Base-by-base conservation (phyloP, 2,797 vertebrate genomes). In the Aviceda leuphotes region DNA sequence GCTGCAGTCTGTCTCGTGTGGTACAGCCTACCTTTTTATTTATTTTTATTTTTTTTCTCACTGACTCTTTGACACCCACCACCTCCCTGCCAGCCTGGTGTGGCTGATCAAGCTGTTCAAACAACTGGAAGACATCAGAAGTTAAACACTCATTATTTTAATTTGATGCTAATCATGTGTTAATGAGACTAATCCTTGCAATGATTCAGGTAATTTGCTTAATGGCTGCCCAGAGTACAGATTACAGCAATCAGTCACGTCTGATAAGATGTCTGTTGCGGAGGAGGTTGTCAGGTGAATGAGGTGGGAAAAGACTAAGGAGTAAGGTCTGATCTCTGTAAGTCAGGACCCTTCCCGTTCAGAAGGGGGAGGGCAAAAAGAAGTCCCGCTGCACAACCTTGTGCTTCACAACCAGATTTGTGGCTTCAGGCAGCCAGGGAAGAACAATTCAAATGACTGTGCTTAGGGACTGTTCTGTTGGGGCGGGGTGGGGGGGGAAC, bases 191-290 rank as follows among this genome's bases (percentile, higher is more conserved):
- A 99, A 99, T 99, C 99, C 99, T 99, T 98, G 98, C 99, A 99
- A 99, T 99, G 99, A 99, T 99, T 99, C 99, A 99, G 99, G 99
- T 99, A 99, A 99, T 99, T 99, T 99, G 99, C 99, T 99, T 99
- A 99, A 99, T 99, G 99, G 98, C 99, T 99, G 99, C 99, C 98
- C 98, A 98, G 99, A 99, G 99, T 99, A 99, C 99, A 99, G 99
- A 99, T 99, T 99, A 99, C 98, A 98, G 99, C 98, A 99, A 99
- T 99, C 99, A 99, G 99, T 99, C 99, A 99, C 98, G 98, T 99
- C 98, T 99, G 99, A 99, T 99, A 99, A 99, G 98, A 99, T 98
- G 98, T 99, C 99, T 99, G 98, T 98, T 98, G 98, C 98, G 97
- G 98, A 97, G 97, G 95, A 97, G 97, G 96, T 97, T 98, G 98